Percentiles rank a stretch among this genome's conserved stretches.
Conservation (phyloP, 2,888 invertebrate species). For the Ptychoptera albimana region DNA sequence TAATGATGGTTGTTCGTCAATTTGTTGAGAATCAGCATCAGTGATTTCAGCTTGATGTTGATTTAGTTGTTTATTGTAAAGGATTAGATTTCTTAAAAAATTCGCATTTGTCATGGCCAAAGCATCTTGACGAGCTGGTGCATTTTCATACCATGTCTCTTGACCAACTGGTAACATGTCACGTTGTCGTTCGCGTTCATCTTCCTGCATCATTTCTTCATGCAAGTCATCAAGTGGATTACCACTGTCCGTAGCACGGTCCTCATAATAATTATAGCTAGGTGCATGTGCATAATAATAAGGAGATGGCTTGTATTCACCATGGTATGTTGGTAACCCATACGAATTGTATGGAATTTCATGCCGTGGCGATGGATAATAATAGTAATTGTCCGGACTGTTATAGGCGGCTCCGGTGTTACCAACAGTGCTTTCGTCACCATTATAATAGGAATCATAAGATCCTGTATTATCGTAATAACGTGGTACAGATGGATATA, state of each 20-base stretch:
- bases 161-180: constrained; percentile 30
- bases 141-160: constrained; percentile 44
- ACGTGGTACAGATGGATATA: constrained; percentile 6
- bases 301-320: constrained; percentile 21
- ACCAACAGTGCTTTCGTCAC: constrained; percentile 4
- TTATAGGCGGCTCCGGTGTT: constrained; percentile 1
- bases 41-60: constrained; percentile 36
- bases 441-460: not conserved
- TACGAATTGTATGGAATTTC: constrained; percentile 12
- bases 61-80: constrained; percentile 36
- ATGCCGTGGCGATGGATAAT: constrained; percentile 12
- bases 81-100: constrained; percentile 46
- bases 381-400: constrained; percentile 10
- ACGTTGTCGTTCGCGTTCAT: constrained; percentile 35
- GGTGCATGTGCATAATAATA: constrained; percentile 32
- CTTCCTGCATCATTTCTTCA: constrained; percentile 43
- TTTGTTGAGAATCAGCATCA: not conserved
- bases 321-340: constrained; percentile 17
- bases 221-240: constrained; percentile 37
- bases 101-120: constrained; percentile 11
- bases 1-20: not conserved
- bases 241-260: constrained; percentile 22
- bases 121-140: constrained; percentile 30
- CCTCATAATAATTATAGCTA: constrained; percentile 29
- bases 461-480: constrained; percentile 9